Percentiles rank a stretch among this genome's conserved stretches.
These are phyloP conservation scores for Aspidiotus rigidus DNA, from an alignment of 2,888 invertebrate genomes.

Conservation along the genomic window DNA sequence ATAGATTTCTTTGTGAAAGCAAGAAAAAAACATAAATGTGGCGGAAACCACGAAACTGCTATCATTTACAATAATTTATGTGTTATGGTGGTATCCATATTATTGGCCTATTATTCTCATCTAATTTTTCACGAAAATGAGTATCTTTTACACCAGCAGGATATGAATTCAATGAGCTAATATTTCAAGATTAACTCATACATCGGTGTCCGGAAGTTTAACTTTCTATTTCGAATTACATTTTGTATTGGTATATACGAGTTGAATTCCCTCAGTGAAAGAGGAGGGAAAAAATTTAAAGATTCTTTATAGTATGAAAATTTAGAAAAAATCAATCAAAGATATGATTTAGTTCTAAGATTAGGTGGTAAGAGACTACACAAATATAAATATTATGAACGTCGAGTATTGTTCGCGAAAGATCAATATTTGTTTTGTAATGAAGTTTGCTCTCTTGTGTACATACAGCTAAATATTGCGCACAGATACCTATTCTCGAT, in stretches of 20 bases:
- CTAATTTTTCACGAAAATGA: too few species aligned
- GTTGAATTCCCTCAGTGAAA: neutral
- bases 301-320: neutral
- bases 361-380: neutral
- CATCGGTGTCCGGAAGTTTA: too few species aligned
- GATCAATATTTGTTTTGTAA: neutral
- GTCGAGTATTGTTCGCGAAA: neutral
- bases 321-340: neutral
- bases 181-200: constrained; percentile 6
- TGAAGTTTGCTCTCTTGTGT: neutral
- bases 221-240: neutral
- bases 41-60: too few species aligned
- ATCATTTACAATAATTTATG: too few species aligned
- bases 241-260: neutral
- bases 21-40: too few species aligned
- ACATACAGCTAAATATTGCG: neutral
- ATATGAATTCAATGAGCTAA: constrained; percentile 10
- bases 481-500: neutral
- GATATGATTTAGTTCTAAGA: too few species aligned
- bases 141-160: constrained; percentile 1
- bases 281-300: too few species aligned
- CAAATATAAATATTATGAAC: neutral
- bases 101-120: too few species aligned
- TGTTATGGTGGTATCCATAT: too few species aligned
- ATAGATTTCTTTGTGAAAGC: too few species aligned